A percentile compares a stretch with the other conserved stretches of the same genome.
phyloP scores from a whole-genome alignment of 2,888 invertebrate genomes.

The Caenorhabditis sp. region DNA sequence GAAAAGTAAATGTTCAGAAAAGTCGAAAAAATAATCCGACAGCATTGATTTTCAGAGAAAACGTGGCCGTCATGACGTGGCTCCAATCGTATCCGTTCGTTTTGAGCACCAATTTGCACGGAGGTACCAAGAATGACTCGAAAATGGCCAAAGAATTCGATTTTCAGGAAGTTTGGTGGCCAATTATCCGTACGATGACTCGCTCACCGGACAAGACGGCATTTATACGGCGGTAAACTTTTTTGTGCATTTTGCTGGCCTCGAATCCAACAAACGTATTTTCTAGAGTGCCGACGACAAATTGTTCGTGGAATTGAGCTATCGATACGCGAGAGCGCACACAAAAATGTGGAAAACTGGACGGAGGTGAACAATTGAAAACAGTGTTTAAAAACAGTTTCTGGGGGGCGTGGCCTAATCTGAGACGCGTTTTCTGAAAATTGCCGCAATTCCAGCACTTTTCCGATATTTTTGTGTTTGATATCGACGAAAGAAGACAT shows the following conservation, averaged over 20 bases:
- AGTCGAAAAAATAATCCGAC: background rate
- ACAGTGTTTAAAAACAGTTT: background rate
- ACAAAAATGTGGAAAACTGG: conserved; percentile 86
- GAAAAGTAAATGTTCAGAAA: conserved; percentile 70
- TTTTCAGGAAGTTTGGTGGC: conserved; percentile 89
- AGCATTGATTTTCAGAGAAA: conserved; percentile 72
- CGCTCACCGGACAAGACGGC: conserved; percentile 80
- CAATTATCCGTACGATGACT: conserved; percentile 96
- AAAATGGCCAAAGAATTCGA: background rate
- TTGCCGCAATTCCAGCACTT: too few relatives aligned
- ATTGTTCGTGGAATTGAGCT: conserved; percentile 77
- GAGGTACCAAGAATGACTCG: conserved; percentile 59
- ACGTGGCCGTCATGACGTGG: conserved; percentile 80
- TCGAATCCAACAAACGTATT: background rate
- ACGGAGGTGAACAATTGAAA: conserved; percentile 60
- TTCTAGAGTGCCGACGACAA: conserved; percentile 72
- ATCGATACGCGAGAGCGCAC: conserved; percentile 85
- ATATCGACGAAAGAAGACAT: too few relatives aligned
- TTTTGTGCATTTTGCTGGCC: background rate
- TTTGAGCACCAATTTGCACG: conserved; percentile 79
- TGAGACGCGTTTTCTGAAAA: too few relatives aligned
- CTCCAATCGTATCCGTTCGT: conserved; percentile 77
- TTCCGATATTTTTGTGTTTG: too few relatives aligned
- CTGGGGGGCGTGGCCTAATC: too few relatives aligned
- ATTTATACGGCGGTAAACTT: conserved; percentile 71